Conservation (phyloP, 2,113 vertebrate genomes). For the Notothenia coriiceps region DNA sequence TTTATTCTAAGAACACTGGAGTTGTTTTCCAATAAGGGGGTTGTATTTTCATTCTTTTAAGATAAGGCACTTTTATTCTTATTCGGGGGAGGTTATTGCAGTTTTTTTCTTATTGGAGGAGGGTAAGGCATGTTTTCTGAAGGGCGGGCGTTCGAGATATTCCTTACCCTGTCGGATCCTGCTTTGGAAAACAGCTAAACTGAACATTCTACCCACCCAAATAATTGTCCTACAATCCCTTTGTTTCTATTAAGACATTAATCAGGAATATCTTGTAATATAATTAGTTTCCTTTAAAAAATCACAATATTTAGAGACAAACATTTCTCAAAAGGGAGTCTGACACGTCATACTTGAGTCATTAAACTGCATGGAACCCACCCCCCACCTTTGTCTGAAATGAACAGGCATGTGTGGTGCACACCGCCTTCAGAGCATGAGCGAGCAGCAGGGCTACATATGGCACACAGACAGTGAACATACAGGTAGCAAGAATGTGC, state of each 20-base stretch:
- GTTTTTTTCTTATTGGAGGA: too few relatives aligned
- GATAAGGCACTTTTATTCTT: background rate
- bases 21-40: background rate
- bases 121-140: too few relatives aligned
- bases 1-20: background rate
- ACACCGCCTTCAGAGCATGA: background rate
- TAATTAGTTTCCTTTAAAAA: background rate
- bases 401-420: slow-evolving; percentile 15
- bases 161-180: too few relatives aligned
- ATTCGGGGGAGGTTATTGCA: background rate
- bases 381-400: slow-evolving; percentile 16
- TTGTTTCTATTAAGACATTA: background rate
- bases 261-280: background rate
- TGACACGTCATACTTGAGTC: background rate
- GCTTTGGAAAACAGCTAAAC: background rate
- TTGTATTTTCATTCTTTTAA: too few relatives aligned
- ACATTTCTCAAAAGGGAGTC: background rate
- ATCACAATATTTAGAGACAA: background rate
- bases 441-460: slow-evolving; percentile 29
- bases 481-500: slow-evolving; percentile 56
- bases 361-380: background rate
- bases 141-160: too few relatives aligned
- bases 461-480: slow-evolving; percentile 55
- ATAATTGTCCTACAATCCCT: background rate
- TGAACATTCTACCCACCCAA: background rate